These are phyloP conservation scores for Proisotoma minuta DNA, from an alignment of 2,888 invertebrate species.

Conservation along the genomic window DNA sequence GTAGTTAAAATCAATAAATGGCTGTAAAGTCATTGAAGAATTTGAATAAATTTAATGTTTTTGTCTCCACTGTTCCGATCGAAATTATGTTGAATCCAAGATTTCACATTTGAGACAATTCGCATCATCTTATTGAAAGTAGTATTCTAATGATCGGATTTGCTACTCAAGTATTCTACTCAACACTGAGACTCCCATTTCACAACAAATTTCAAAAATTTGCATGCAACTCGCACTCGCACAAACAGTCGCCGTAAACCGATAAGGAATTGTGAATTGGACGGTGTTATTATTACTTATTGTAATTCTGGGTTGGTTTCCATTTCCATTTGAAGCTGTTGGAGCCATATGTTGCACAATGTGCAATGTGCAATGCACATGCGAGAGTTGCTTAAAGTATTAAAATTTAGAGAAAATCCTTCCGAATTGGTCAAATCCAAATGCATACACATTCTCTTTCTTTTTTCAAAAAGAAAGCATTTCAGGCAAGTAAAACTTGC, in stretches of 20 bases:
- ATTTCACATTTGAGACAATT: too few species aligned
- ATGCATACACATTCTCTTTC: too few species aligned
- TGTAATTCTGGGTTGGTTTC: neutral
- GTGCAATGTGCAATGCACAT: too few species aligned
- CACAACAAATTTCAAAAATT: slow-evolving; percentile 6
- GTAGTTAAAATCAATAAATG: too few species aligned
- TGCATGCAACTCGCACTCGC: neutral
- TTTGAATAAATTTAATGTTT: too few species aligned
- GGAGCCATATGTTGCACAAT: neutral
- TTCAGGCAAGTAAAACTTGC: too few species aligned
- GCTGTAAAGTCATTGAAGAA: too few species aligned
- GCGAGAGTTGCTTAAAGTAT: too few species aligned
- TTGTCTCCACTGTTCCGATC: neutral
- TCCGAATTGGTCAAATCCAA: too few species aligned
- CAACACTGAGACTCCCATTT: neutral
- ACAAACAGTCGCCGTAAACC: slow-evolving; percentile 1
- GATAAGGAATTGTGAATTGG: neutral
- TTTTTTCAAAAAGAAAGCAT: too few species aligned
- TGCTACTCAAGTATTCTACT: slow-evolving; percentile 2
- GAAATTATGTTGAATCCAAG: too few species aligned
- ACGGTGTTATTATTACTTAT: slow-evolving; percentile 4
- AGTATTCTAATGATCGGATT: slow-evolving; percentile 1
- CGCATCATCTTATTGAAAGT: neutral
- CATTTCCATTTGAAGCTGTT: neutral
- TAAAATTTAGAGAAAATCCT: too few species aligned